Evolutionary conservation across 1,140 invertebrate genomes (phyloP).

Genomic region (Drosophila teissieri): DNA sequence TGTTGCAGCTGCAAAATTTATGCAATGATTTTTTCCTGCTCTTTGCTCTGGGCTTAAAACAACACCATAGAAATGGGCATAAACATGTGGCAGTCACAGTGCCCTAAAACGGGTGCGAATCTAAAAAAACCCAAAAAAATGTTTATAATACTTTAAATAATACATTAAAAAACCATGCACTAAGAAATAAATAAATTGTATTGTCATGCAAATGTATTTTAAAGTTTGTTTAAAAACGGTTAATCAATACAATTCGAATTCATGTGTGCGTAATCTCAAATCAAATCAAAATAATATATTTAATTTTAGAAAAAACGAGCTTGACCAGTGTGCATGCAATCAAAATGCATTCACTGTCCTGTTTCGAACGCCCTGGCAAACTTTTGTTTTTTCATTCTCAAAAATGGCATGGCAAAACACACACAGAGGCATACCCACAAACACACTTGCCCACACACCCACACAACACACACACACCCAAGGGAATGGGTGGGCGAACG

Average conservation of each 20-base stretch:
- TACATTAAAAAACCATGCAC: too few species aligned
- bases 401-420: constrained; percentile 36
- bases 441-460: background rate
- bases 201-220: too few species aligned
- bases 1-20: constrained; percentile 56
- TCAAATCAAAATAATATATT: background rate
- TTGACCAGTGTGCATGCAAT: constrained; percentile 56
- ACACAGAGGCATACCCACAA: constrained; percentile 13
- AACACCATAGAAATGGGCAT: constrained; percentile 45
- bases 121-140: too few species aligned
- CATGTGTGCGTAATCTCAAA: too few species aligned
- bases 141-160: too few species aligned
- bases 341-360: constrained; percentile 68
- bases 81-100: background rate
- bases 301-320: background rate
- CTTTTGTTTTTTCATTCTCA: constrained; percentile 55
- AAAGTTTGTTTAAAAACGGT: too few species aligned
- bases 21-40: constrained; percentile 66
- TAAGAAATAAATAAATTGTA: too few species aligned
- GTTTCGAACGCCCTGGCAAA: constrained; percentile 37
- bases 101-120: background rate
- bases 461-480: constrained; percentile 7
- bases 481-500: constrained; percentile 32
- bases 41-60: constrained; percentile 49
- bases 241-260: too few species aligned